A percentile compares a stretch with the other conserved stretches of the same genome.
Conservation (phyloP, 2,113 vertebrate genomes). For the Eurystomus gularis region DNA sequence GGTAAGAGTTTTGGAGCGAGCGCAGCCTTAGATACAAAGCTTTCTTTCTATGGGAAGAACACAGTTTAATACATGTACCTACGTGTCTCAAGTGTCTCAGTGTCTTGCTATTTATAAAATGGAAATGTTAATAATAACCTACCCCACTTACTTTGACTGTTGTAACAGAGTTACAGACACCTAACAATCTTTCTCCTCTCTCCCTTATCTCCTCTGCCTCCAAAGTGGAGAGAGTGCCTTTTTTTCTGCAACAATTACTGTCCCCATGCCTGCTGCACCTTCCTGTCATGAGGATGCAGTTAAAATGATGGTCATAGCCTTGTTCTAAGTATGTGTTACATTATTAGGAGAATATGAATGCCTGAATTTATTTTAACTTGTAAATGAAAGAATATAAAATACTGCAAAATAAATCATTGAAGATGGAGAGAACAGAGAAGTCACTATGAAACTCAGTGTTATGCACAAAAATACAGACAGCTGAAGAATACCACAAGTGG, state of each 20-base stretch:
- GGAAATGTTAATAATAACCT: background rate
- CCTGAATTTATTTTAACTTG: background rate
- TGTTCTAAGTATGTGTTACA: background rate
- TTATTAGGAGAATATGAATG: background rate
- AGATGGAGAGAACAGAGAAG: background rate
- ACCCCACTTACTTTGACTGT: background rate
- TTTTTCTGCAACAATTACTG: background rate
- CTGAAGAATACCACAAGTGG: background rate
- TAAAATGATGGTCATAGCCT: background rate
- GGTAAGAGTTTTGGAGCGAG: background rate
- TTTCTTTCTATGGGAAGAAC: background rate
- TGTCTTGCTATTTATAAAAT: background rate
- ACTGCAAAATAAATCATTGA: background rate
- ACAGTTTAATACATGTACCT: background rate
- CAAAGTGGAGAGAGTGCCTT: background rate
- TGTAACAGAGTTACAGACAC: background rate
- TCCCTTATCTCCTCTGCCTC: background rate
- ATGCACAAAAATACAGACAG: background rate
- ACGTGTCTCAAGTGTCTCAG: rapidly evolving
- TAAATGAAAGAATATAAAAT: background rate
- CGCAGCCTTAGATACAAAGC: background rate
- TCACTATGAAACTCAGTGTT: background rate
- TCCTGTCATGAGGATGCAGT: background rate
- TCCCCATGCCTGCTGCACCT: background rate
- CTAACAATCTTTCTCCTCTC: background rate